A percentile compares a stretch with the other conserved stretches of the same genome.
phyloP scores from a whole-genome alignment of 2,797 vertebrate genomes.

The Botia kubotai region DNA sequence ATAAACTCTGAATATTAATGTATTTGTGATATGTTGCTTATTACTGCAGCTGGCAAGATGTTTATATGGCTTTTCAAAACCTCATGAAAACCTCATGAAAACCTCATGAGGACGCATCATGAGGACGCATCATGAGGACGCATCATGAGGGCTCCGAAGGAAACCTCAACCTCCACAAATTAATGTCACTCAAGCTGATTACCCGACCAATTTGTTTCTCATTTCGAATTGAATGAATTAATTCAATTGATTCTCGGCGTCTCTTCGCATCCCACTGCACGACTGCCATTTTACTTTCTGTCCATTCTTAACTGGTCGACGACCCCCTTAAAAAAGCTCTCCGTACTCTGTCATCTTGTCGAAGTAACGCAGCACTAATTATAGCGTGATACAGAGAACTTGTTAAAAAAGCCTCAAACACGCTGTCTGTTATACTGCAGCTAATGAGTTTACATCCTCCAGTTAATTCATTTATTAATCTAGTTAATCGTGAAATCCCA shows the following conservation, averaged over 20 bases:
- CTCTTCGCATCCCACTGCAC: slow-evolving; percentile 5
- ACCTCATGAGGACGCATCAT: no score
- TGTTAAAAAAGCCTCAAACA: slow-evolving; percentile 65
- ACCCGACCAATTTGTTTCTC: slow-evolving; percentile 39
- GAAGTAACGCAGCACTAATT: slow-evolving; percentile 70
- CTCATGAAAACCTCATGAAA: no score
- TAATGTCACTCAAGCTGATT: slow-evolving; percentile 41
- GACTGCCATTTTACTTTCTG: slow-evolving; percentile 23
- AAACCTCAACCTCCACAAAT: slow-evolving; percentile 31
- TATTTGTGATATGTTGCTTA: slow-evolving; percentile 32
- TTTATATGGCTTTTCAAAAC: slow-evolving; percentile 15
- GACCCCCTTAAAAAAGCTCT: slow-evolving; percentile 2
- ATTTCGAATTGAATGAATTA: slow-evolving; percentile 42
- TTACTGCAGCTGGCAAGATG: not conserved
- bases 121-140: slow-evolving; percentile 22
- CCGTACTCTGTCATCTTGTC: slow-evolving; percentile 44
- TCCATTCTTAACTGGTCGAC: slow-evolving; percentile 14
- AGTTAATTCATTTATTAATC: slow-evolving; percentile 58
- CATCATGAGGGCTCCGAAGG: slow-evolving; percentile 3
- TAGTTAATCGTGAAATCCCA: slow-evolving; percentile 43
- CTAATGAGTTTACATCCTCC: slow-evolving; percentile 58
- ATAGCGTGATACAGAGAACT: slow-evolving; percentile 64
- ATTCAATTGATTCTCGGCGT: slow-evolving; percentile 34
- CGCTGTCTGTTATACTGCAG: slow-evolving; percentile 61
- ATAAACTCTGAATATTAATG: slow-evolving; percentile 27